These are phyloP conservation scores for Neolamprologus toae DNA, from an alignment of 2,113 vertebrate species.

Conservation along the genomic window DNA sequence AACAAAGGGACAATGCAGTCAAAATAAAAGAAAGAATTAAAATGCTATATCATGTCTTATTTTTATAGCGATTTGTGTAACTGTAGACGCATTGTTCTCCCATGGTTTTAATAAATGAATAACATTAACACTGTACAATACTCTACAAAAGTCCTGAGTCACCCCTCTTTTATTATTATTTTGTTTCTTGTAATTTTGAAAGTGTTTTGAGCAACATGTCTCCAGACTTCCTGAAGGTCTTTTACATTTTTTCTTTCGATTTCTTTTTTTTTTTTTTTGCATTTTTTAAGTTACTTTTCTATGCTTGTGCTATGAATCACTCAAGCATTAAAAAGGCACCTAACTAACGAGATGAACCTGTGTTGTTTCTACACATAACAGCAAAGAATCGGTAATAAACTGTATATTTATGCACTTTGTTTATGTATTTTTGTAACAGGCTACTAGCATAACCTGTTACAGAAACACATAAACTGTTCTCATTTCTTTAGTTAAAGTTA, in stretches of 20 bases:
- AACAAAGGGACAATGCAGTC: not conserved
- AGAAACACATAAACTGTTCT: not conserved
- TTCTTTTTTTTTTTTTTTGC: accelerated
- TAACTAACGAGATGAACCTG: not conserved
- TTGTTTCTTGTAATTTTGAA: not conserved
- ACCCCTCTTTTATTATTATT: not conserved
- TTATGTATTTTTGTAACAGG: not conserved
- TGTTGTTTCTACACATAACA: not conserved
- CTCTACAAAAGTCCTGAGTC: not conserved
- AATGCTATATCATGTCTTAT: not conserved
- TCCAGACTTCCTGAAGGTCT: not conserved
- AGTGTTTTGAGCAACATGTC: not conserved
- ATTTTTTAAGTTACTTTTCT: not conserved
- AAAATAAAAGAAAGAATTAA: not conserved
- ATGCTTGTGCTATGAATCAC: not conserved
- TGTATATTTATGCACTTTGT: not conserved
- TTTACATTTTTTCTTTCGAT: not conserved
- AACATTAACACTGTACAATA: not conserved
- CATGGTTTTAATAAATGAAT: not conserved
- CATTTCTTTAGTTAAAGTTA: not conserved
- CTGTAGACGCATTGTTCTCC: accelerated
- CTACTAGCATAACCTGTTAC: not conserved
- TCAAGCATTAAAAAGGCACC: not conserved
- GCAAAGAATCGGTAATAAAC: not conserved
- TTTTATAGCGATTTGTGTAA: not conserved